Percentiles rank a stretch among this genome's conserved stretches.
Conservation (phyloP, 2,113 vertebrate genomes). For the Eidolon helvum region DNA sequence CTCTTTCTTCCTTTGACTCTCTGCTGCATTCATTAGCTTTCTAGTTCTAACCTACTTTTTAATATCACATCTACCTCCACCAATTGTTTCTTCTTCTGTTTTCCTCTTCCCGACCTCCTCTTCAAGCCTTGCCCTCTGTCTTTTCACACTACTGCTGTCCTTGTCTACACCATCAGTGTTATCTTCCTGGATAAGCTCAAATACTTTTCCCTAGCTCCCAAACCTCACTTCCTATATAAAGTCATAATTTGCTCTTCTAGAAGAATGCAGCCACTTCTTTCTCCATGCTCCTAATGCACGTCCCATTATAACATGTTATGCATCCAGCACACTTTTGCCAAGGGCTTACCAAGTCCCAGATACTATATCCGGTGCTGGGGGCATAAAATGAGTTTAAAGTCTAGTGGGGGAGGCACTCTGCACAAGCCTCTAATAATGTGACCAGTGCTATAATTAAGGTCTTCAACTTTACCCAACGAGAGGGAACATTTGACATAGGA, state of each 20-base stretch:
- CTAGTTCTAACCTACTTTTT: neutral
- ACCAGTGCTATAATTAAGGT: neutral
- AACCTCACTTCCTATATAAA: neutral
- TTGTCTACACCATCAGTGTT: neutral
- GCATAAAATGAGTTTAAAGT: neutral
- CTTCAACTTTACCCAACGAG: neutral
- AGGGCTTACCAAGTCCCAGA: neutral
- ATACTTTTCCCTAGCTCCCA: neutral
- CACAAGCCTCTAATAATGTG: neutral
- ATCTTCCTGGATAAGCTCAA: neutral
- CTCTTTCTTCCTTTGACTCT: neutral
- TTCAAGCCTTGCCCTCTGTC: neutral
- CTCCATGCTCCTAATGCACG: neutral
- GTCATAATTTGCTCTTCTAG: neutral
- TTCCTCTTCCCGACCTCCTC: neutral
- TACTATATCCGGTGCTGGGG: neutral
- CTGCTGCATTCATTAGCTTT: neutral
- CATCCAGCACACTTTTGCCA: neutral
- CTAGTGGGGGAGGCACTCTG: neutral
- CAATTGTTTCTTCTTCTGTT: neutral
- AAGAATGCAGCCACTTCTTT: neutral
- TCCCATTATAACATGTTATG: neutral
- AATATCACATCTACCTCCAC: fast-evolving
- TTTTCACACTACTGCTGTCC: neutral
- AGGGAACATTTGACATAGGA: neutral